A percentile compares a stretch with the other conserved stretches of the same genome.
Conservation (phyloP, 1,140 invertebrate genomes). For the Cydia amplana region DNA sequence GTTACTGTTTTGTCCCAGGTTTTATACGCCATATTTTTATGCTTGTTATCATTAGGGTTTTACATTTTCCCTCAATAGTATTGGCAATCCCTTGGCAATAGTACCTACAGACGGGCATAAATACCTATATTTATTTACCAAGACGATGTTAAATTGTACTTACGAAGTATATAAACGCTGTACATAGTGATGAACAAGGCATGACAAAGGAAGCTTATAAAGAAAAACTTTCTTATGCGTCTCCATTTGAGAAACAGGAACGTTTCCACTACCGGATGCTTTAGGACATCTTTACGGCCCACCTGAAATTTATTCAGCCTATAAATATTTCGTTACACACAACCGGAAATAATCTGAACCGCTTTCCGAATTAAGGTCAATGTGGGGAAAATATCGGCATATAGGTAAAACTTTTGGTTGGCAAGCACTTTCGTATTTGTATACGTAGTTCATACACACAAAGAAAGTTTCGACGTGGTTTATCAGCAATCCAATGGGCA, state of each 20-base stretch:
- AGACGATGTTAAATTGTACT: constrained; percentile 47
- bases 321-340: background rate
- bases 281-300: constrained; percentile 86
- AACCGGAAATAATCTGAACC: background rate
- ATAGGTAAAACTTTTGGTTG: too few species aligned
- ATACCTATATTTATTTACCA: constrained; percentile 26
- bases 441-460: too few species aligned
- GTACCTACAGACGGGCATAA: background rate
- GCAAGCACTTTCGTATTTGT: too few species aligned
- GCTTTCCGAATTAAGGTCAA: too few species aligned
- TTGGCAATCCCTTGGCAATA: too few species aligned
- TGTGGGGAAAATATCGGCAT: too few species aligned
- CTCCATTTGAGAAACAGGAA: constrained; percentile 91
- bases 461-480: too few species aligned
- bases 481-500: too few species aligned
- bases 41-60: too few species aligned
- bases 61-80: too few species aligned
- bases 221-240: constrained; percentile 90
- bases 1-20: too few species aligned
- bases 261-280: constrained; percentile 90
- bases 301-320: constrained; percentile 71
- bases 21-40: too few species aligned
- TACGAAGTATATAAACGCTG: constrained; percentile 84
- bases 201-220: constrained; percentile 89
- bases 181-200: constrained; percentile 87